phyloP scores from a whole-genome alignment of 2,113 vertebrate species.

The Tylochromis polylepis region DNA sequence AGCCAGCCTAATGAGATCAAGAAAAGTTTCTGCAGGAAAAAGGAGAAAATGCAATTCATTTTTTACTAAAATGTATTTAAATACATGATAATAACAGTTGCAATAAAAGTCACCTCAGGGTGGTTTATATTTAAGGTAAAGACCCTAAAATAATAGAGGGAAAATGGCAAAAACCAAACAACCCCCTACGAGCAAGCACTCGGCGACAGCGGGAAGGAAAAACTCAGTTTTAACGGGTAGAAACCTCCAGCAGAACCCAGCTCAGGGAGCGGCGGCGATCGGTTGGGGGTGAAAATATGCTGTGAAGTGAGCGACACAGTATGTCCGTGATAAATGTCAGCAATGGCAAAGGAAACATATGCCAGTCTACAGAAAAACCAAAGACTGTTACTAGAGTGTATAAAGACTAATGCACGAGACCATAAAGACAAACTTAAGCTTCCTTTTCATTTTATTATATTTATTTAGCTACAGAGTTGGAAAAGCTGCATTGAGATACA shows the following conservation, averaged over 20 bases:
- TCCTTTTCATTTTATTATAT: neutral
- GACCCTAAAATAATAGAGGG: neutral
- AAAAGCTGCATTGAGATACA: neutral
- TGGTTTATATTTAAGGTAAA: rapidly evolving
- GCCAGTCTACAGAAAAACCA: rapidly evolving
- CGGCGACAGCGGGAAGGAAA: rapidly evolving
- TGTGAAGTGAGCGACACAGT: neutral
- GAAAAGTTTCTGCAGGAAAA: neutral
- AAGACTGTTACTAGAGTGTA: no score
- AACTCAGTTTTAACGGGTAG: neutral
- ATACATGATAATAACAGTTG: no score
- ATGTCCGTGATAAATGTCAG: neutral
- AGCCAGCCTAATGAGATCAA: neutral
- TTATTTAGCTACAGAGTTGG: neutral
- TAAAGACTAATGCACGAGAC: neutral
- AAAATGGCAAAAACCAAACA: neutral
- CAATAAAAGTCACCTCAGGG: neutral
- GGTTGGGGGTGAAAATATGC: neutral
- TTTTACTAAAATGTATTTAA: neutral
- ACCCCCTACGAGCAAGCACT: rapidly evolving
- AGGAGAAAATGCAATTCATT: rapidly evolving
- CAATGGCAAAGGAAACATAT: neutral
- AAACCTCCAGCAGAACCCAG: neutral
- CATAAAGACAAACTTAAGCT: neutral
- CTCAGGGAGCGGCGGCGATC: rapidly evolving